These are phyloP conservation scores for Dasypogon diadema DNA, from an alignment of 2,888 invertebrate genomes.

Conservation along the genomic window DNA sequence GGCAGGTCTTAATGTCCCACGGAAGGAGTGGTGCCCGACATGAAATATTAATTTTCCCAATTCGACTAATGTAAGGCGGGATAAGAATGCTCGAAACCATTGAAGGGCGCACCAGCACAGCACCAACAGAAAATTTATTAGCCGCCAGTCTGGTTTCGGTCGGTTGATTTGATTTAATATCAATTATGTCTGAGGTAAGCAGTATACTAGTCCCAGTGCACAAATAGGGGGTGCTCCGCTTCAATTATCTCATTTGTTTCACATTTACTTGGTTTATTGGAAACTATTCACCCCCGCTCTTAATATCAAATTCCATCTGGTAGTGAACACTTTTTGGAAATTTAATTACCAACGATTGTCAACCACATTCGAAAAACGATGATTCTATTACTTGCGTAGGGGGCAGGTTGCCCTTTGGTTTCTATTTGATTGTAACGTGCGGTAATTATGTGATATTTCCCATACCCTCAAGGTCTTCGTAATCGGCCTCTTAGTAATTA, in stretches of 20 bases:
- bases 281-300: not conserved
- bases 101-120: not conserved
- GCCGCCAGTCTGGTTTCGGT: conserved; percentile 36
- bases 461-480: too few relatives aligned
- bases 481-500: too few relatives aligned
- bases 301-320: too few relatives aligned
- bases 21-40: conserved; percentile 52
- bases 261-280: conserved; percentile 1
- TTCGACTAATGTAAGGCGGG: conserved; percentile 39
- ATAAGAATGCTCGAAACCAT: not conserved
- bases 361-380: too few relatives aligned
- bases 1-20: conserved; percentile 36
- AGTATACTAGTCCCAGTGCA: not conserved
- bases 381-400: too few relatives aligned
- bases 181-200: conserved; percentile 42
- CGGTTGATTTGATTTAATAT: conserved; percentile 49
- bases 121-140: conserved; percentile 23
- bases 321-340: not conserved
- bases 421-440: too few relatives aligned
- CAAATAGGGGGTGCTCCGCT: not conserved
- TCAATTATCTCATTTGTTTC: conserved; percentile 43
- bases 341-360: not conserved
- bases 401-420: too few relatives aligned
- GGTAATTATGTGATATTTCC: too few relatives aligned
- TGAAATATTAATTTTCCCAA: conserved; percentile 55